Evolutionary conservation across 2,797 vertebrate species (phyloP).

Genomic region (Streptopelia turtur): DNA sequence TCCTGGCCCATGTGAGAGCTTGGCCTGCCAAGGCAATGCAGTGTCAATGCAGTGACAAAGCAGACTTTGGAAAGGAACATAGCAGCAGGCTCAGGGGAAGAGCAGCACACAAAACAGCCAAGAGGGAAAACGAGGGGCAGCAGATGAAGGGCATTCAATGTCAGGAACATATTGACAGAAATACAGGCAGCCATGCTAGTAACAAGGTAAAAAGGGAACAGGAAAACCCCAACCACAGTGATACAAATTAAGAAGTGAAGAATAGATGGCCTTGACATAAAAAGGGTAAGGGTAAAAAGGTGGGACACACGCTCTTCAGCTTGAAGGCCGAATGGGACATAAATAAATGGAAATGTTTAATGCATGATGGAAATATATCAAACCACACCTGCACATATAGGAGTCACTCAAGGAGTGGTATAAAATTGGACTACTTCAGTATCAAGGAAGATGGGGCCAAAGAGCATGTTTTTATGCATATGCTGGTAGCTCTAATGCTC

Average conservation of each 20-base stretch:
- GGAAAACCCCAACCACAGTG: background rate
- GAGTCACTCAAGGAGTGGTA: background rate
- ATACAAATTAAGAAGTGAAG: background rate
- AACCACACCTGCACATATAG: background rate
- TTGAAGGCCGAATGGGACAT: background rate
- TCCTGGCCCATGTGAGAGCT: background rate
- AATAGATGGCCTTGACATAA: background rate
- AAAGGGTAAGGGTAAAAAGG: background rate
- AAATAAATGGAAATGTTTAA: background rate
- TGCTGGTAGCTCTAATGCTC: background rate
- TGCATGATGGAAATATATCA: background rate
- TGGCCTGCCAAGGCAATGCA: background rate
- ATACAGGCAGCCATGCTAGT: background rate
- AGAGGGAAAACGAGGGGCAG: background rate
- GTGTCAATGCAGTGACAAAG: background rate
- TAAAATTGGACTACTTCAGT: background rate
- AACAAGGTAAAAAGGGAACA: background rate
- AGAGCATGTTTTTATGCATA: background rate
- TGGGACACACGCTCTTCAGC: background rate
- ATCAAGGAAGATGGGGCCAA: background rate
- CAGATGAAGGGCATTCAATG: rapidly evolving
- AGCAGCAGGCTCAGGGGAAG: background rate
- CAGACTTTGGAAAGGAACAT: background rate
- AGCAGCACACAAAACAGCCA: background rate
- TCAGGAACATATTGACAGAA: background rate